Conservation (phyloP, 2,888 invertebrate species). For the Phyllotreta striolata region DNA sequence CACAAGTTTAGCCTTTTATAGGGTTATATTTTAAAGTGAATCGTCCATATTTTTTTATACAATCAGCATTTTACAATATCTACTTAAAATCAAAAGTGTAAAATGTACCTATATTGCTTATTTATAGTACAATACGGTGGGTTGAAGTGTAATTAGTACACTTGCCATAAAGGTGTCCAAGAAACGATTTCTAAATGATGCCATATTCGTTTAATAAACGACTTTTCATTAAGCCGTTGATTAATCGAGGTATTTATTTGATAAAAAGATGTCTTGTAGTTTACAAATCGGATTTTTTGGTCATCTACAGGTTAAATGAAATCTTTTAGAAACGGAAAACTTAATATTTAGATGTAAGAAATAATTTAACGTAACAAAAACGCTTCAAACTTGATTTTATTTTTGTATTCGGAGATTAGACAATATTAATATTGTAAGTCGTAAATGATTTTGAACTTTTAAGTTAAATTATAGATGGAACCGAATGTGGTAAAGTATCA, state of each 20-base stretch:
- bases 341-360: slow-evolving; percentile 24
- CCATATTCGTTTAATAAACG: neutral
- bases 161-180: slow-evolving; percentile 8
- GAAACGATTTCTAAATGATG: neutral
- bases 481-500: slow-evolving; percentile 29
- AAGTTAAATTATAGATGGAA: slow-evolving; percentile 28
- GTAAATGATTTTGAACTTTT: slow-evolving; percentile 23
- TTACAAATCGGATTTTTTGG: slow-evolving; percentile 1
- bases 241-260: neutral
- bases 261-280: neutral
- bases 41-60: slow-evolving; percentile 11
- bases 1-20: neutral
- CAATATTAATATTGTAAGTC: slow-evolving; percentile 29
- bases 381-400: slow-evolving; percentile 53
- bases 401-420: slow-evolving; percentile 47
- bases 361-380: slow-evolving; percentile 28
- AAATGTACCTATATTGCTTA: slow-evolving; percentile 33
- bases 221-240: neutral
- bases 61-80: slow-evolving; percentile 27
- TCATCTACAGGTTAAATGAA: neutral
- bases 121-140: slow-evolving; percentile 32
- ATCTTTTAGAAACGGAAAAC: slow-evolving; percentile 21
- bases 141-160: slow-evolving; percentile 33
- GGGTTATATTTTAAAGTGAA: neutral
- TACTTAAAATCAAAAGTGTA: slow-evolving; percentile 33